Evolutionary conservation across 2,888 invertebrate species (phyloP).

Genomic region (Nyleta sp.): DNA sequence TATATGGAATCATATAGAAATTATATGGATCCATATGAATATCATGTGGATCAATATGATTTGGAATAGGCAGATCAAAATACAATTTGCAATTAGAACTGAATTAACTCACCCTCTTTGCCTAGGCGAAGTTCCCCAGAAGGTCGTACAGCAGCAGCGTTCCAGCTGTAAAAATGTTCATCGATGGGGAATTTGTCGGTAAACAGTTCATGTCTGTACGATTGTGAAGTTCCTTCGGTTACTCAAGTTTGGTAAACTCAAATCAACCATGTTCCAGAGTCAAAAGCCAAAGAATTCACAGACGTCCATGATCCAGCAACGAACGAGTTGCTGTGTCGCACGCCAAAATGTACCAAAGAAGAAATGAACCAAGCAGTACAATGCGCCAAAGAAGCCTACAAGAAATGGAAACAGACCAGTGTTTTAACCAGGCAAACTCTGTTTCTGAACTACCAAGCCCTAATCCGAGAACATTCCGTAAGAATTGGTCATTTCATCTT

Average conservation of each 20-base stretch:
- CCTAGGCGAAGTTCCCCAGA: constrained; percentile 61
- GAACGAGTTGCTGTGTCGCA: constrained; percentile 90
- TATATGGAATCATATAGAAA: too few relatives aligned
- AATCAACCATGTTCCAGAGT: constrained; percentile 85
- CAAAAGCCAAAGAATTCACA: constrained; percentile 96
- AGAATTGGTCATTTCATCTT: neutral
- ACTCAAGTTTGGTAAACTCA: too few relatives aligned
- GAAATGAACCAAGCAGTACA: constrained; percentile 96
- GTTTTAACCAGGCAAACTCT: constrained; percentile 96
- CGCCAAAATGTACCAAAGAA: constrained; percentile 93
- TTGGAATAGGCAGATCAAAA: too few relatives aligned
- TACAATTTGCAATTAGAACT: too few relatives aligned
- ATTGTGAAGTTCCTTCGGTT: too few relatives aligned
- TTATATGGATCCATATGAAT: too few relatives aligned
- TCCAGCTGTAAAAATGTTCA: constrained; percentile 95
- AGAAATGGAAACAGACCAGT: constrained; percentile 95
- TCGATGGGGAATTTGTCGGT: constrained; percentile 94
- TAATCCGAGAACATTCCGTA: constrained; percentile 78
- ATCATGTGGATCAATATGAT: too few relatives aligned
- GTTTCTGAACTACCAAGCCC: constrained; percentile 89
- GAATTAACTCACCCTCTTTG: neutral
- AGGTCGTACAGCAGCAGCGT: constrained; percentile 85
- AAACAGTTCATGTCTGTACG: constrained; percentile 56
- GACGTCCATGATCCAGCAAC: constrained; percentile 98
- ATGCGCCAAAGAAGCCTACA: constrained; percentile 89